A percentile compares a stretch with the other conserved stretches of the same genome.
Evolutionary conservation across 2,797 vertebrate species (phyloP).

Genomic region (Furcifer pardalis): DNA sequence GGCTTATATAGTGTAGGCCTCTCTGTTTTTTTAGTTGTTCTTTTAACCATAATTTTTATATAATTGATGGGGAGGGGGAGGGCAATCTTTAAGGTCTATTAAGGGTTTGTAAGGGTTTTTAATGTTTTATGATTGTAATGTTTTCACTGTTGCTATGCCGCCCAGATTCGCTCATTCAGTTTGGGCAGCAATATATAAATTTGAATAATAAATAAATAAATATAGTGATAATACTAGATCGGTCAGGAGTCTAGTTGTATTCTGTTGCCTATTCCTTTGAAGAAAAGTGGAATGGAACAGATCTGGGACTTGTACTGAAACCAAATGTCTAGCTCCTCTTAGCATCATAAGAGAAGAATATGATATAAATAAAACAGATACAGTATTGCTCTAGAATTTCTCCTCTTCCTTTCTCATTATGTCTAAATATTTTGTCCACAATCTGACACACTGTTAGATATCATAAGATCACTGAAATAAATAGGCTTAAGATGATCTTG

Average conservation of each 20-base stretch:
- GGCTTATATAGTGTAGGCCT: too few species aligned
- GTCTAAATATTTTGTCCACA: not conserved
- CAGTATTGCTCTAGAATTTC: not conserved
- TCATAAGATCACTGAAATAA: not conserved
- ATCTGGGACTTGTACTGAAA: conserved; percentile 6
- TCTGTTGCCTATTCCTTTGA: not conserved
- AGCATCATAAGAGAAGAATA: not conserved
- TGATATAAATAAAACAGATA: not conserved
- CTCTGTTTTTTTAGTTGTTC: too few species aligned
- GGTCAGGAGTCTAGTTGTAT: not conserved
- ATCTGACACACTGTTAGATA: not conserved
- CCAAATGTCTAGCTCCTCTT: not conserved
- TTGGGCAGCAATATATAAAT: too few species aligned
- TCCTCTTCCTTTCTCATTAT: not conserved
- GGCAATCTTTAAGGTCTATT: too few species aligned
- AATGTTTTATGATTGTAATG: too few species aligned
- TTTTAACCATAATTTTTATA: too few species aligned
- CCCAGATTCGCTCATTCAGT: too few species aligned
- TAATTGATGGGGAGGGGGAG: too few species aligned
- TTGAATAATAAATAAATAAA: too few species aligned
- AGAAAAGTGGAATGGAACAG: conserved; percentile 29
- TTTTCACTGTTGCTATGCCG: too few species aligned
- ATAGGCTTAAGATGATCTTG: not conserved
- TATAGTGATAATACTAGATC: too few species aligned
- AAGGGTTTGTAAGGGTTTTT: too few species aligned